Evolutionary conservation across 23 tunicate species (phyloP), one percentile per base, ranked within the genome.

Genomic region (Botrylloides violaceus): DNA sequence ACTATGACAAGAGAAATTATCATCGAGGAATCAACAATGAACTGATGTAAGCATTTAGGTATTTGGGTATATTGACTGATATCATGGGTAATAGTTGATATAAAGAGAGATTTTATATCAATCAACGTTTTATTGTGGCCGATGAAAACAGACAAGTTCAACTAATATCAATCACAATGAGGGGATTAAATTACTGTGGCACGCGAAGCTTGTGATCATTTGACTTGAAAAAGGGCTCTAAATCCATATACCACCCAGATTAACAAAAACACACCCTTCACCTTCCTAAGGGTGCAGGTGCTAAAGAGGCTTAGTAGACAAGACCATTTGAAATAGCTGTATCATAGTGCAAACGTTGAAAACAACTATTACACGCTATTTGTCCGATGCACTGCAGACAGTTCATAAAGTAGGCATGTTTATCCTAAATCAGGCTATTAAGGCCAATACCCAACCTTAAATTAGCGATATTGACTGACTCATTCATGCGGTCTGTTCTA

Each of bases 171-270:
- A 43, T 43, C 9, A 43, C 53, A 43, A 43, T 43, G 53, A 43
- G 53, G 53, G 53, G 53, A 43, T 43, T 43, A 43, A 43, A 43
- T 43, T 43, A 43, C 53, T 43, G 9, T 43, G 53, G 53, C 53
- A 43, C 53, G 53, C 53, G 53, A 43, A 15, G 12, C 15, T 9
- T 7, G 9, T 43, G 53, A 9, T 43, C 12, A 15, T 15, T 43
- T 43, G 53, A 43, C 53, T 43, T 43, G 53, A 43, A 43, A 15
- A 43, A 15, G 53, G n/a, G n/a, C n/a, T n/a, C 53, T 15, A 15
- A 43, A 15, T 43, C 53, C 53, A 43, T 43, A 43, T 43, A 7
- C 53, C 53, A 43, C 53, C 53, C 53, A 15, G 53, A 43, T 43
- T 43, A 43, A 7, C 12, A 9, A 7, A 9, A 43, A 43, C 53